Conservation (phyloP, 2,888 invertebrate species). For the Loripinus fragilis region DNA sequence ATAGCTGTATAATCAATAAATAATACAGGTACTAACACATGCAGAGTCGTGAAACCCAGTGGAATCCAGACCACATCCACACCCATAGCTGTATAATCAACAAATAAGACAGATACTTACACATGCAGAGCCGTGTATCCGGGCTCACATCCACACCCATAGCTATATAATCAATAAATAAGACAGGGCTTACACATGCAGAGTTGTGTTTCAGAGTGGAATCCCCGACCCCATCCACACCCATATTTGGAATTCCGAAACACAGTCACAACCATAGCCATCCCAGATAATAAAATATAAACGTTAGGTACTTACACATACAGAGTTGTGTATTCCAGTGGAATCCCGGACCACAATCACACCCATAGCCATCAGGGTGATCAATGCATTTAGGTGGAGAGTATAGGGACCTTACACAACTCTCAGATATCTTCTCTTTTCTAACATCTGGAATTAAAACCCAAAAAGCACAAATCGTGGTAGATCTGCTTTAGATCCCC, state of each 20-base stretch:
- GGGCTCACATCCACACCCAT: constrained; percentile 83
- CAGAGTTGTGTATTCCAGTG: constrained; percentile 83
- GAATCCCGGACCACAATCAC: constrained; percentile 83
- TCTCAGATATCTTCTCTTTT: constrained; percentile 17
- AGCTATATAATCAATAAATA: no score
- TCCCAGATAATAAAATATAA: no score
- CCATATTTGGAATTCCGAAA: constrained; percentile 83
- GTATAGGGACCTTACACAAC: constrained; percentile 71
- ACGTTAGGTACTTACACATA: constrained; percentile 82
- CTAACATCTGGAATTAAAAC: constrained; percentile 26
- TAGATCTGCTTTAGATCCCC: no score
- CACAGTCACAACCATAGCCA: constrained; percentile 83
- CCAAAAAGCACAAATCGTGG: not conserved
- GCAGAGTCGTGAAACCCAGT: constrained; percentile 83
- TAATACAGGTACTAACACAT: constrained; percentile 82
- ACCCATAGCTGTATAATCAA: constrained; percentile 83
- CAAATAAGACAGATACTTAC: no score
- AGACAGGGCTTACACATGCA: constrained; percentile 83
- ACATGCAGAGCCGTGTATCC: constrained; percentile 83
- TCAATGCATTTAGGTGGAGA: constrained; percentile 80
- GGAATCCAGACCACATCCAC: constrained; percentile 83
- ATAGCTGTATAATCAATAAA: constrained; percentile 82
- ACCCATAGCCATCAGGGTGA: constrained; percentile 82
- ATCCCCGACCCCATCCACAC: constrained; percentile 83
- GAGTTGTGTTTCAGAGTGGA: constrained; percentile 82